A percentile compares a stretch with the other conserved stretches of the same genome.
Conservation (phyloP, 1,140 invertebrate species). For the Diachasmimorpha longicaudata region DNA sequence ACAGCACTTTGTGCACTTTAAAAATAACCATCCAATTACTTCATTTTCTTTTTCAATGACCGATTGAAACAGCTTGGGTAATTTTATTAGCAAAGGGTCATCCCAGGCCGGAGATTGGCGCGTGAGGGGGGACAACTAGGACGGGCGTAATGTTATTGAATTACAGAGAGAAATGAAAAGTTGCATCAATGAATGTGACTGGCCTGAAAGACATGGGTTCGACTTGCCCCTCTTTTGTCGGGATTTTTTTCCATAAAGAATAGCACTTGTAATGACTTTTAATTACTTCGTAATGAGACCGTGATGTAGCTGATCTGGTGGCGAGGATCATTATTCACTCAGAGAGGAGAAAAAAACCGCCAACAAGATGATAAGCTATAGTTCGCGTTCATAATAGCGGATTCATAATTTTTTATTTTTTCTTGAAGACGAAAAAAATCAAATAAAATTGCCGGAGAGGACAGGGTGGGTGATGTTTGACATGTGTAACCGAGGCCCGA, state of each 20-base stretch:
- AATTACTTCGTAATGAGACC: slow-evolving; percentile 64
- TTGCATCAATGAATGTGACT: slow-evolving; percentile 6
- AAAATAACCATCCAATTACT: background rate
- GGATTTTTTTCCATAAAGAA: slow-evolving; percentile 55
- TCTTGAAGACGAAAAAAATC: background rate
- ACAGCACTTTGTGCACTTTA: background rate
- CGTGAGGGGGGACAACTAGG: too few species aligned
- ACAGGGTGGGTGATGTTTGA: slow-evolving; percentile 37
- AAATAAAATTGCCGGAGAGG: background rate
- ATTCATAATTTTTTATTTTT: background rate
- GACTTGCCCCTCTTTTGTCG: slow-evolving; percentile 55
- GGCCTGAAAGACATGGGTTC: slow-evolving; percentile 39
- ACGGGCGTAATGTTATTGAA: slow-evolving; percentile 9
- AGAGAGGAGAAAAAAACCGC: background rate
- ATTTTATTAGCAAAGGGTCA: slow-evolving; percentile 38
- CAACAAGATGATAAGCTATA: background rate
- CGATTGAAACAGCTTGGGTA: background rate
- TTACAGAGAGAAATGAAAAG: background rate
- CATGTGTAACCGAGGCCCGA: slow-evolving; percentile 52
- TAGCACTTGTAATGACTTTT: slow-evolving; percentile 64
- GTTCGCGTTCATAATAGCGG: background rate
- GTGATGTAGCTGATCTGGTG: slow-evolving; percentile 55
- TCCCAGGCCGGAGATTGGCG: slow-evolving; percentile 55
- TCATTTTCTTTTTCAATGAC: slow-evolving; percentile 7
- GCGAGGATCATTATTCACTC: slow-evolving; percentile 36